These are phyloP conservation scores for Lobophora halterata DNA, from an alignment of 2,888 invertebrate genomes.

Conservation along the genomic window DNA sequence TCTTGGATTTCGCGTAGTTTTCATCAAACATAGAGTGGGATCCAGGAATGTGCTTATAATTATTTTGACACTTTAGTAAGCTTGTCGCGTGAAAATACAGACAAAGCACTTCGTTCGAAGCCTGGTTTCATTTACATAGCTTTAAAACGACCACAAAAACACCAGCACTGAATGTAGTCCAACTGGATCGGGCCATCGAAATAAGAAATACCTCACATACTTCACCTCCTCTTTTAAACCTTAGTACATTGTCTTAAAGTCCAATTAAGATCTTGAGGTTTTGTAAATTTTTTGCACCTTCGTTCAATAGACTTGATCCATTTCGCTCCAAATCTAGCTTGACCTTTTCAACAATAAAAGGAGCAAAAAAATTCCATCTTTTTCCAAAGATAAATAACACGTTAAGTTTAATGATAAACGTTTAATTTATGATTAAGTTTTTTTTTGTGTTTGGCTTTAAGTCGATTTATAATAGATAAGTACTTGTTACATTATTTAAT, in stretches of 20 bases:
- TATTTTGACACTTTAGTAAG: not conserved
- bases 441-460: not conserved
- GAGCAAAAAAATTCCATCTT: constrained; percentile 14
- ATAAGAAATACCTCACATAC: constrained; percentile 2
- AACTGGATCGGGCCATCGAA: constrained; percentile 19
- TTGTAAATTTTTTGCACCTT: constrained; percentile 12
- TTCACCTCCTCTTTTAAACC: constrained; percentile 1
- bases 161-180: constrained; percentile 20
- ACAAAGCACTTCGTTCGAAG: constrained; percentile 2
- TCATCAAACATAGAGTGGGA: too few relatives aligned
- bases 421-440: not conserved
- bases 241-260: constrained; percentile 12
- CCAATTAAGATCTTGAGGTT: not conserved
- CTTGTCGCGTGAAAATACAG: not conserved
- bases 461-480: constrained; percentile 1
- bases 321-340: constrained; percentile 38
- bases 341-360: constrained; percentile 39
- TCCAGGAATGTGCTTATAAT: not conserved
- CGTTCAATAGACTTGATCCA: constrained; percentile 38
- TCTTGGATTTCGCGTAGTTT: too few relatives aligned
- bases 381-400: constrained; percentile 6
- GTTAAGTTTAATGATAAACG: constrained; percentile 4
- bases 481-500: too few relatives aligned
- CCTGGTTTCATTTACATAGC: constrained; percentile 20
- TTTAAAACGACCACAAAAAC: constrained; percentile 25